Evolutionary conservation across 2,113 vertebrate genomes (phyloP), one percentile per base, ranked within the genome.

Genomic region (Paraplagusia blochii): DNA sequence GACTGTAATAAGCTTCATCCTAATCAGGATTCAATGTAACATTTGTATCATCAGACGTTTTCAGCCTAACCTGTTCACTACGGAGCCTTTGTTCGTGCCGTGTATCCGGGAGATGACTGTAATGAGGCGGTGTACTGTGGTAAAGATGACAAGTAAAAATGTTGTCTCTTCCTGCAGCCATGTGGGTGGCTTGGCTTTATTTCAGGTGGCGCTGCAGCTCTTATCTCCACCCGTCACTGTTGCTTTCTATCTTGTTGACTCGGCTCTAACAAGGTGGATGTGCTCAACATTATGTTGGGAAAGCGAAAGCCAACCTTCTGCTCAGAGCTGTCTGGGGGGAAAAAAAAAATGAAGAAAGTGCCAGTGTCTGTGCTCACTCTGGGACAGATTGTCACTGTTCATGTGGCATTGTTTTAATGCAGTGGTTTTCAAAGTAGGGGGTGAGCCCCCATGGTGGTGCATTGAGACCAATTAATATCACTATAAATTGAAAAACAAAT

Each of bases 71-170:
- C 12, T 74, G 68, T 75, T 36, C 74, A 76, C 22, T 6, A 69
- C 57, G 51, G 47, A 54, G 63, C 60, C 35, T 67, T 85, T 69
- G 71, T 74, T 66, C 53, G 53, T 64, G 50, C 40, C 70, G 69
- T 77, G 68, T 76, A 66, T 73, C 67, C 56, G 57, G 70, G 74
- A 81, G 82, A 85, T 84, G 80, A 78, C 79, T 52, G 44, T 72
- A 82, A 79, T 74, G 79, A 84, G 73, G 69, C 72, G 57, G 67
- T 57, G 56, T 62, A 55, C 58, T 56, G 45, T 53, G n/a, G 56
- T 49, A 57, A 61, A 71, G 63, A 76, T 85, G 85, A 86, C 77
- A 74, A 77, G 77, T 80, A 72, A 68, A 65, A 85, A 82, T 59
- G 67, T 86, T 86, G 85, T 75, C 50, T 80, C 40, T 61, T 65